Conservation (phyloP, 53 echinoderm and acorn worm species). For the Antedon mediterranea region DNA sequence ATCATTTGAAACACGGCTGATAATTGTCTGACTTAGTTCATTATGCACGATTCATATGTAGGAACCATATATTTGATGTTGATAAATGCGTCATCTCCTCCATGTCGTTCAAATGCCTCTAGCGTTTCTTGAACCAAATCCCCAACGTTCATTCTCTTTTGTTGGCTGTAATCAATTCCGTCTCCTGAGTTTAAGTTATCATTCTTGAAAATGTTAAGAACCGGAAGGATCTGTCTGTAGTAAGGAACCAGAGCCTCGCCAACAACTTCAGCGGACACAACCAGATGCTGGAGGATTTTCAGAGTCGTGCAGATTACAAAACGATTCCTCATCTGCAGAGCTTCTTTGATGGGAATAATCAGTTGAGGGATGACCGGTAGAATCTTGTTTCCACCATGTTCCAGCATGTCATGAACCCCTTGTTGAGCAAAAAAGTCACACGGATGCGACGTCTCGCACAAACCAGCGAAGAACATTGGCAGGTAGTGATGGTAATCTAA, state of each 20-base stretch:
- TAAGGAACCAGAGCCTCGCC: constrained; percentile 93
- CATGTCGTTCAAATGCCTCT: constrained; percentile 66
- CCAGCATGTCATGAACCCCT: constrained; percentile 98
- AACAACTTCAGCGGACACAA: constrained; percentile 63
- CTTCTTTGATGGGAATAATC: constrained; percentile 87
- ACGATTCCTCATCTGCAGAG: constrained; percentile 49
- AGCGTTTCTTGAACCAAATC: constrained; percentile 89
- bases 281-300: constrained; percentile 86
- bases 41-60: constrained; percentile 73
- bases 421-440: constrained; percentile 88
- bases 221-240: constrained; percentile 88
- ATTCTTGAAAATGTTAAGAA: constrained; percentile 90
- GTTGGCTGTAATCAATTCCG: constrained; percentile 96
- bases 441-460: constrained; percentile 85
- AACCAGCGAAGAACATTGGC: constrained; percentile 93
- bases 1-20: no score
- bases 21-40: constrained; percentile 48
- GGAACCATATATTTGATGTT: constrained; percentile 99
- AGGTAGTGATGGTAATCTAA: constrained; percentile 97
- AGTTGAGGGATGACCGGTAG: constrained; percentile 85
- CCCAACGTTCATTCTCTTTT: constrained; percentile 86
- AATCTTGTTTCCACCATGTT: constrained; percentile 86
- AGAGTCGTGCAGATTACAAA: constrained; percentile 78
- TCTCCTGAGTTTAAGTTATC: constrained; percentile 82
- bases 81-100: constrained; percentile 92